Base-by-base conservation (phyloP, 2,797 vertebrate genomes). In the Gorsachius magnificus region DNA sequence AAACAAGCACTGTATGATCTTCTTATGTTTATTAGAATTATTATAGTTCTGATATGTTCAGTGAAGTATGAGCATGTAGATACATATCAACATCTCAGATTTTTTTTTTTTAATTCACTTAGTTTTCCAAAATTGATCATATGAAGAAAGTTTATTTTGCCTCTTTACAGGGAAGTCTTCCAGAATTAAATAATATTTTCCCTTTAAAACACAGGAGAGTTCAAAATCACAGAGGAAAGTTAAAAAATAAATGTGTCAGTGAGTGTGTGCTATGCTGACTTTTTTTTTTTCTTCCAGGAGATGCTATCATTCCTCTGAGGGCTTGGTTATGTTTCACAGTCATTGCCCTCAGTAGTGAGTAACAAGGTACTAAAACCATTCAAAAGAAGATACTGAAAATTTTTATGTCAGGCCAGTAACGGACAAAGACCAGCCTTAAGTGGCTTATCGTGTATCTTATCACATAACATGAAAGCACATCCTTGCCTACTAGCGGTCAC, bases 381-480 rank as follows among this genome's bases (percentile, higher is more conserved):
- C 48, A 53, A 74, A 85, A 61, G 31, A 71, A 61, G 7, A 11
- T 63, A 63, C 31, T 36, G 36, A 77, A 83, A 83, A 54, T 77
- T 58, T 85, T 89, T 13, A 12, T 35, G 33, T 72, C 29, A 53
- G 17, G 61, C 9, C 4, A 50, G 12, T 33, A 65, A 69, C 24
- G 5, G 38, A 36, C 12, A 70, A 88, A 36, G 33, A 33, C 5
- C 14, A 76, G 2, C 15, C 8, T 93, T 60, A 79, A 50, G 5
- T 60, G 26, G 9, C 6, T 89, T 57, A 69, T 64, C 17, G n/a
- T 45, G 14, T 65, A 35, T 51, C 20, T 81, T 68, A 76, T 46
- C 22, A 26, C 8, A 26, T 2, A 50, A 18, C 11, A 33, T 22
- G 12, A 69, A 68, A 83, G 5, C 8, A 61, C 0, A 0, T 35